These are phyloP conservation scores for Heteropelma amictum DNA, from an alignment of 2,888 invertebrate genomes.

Conservation along the genomic window DNA sequence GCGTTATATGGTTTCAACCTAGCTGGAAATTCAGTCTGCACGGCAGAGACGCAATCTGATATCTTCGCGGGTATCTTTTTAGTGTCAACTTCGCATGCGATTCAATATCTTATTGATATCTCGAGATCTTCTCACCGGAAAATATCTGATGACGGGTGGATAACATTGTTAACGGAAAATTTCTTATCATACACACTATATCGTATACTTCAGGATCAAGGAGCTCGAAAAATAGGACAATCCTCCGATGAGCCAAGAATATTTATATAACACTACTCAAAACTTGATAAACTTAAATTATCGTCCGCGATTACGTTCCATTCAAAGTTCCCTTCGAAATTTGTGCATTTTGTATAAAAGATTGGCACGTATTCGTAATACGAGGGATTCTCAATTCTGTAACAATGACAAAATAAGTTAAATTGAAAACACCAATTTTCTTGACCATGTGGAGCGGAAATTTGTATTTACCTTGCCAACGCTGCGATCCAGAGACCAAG, in stretches of 20 bases:
- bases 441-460: slow-evolving; percentile 42
- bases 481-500: slow-evolving; percentile 13
- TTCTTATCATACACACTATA: no score
- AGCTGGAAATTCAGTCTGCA: not conserved
- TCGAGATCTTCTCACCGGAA: no score
- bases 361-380: slow-evolving; percentile 18
- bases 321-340: not conserved
- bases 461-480: slow-evolving; percentile 40
- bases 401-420: slow-evolving; percentile 29
- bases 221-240: no score
- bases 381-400: slow-evolving; percentile 46
- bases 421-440: slow-evolving; percentile 28
- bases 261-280: no score
- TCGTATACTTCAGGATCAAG: no score
- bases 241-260: no score
- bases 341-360: slow-evolving; percentile 14
- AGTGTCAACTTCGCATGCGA: not conserved
- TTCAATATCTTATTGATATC: no score
- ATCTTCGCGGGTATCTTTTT: not conserved
- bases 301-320: no score
- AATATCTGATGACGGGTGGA: no score
- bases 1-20: slow-evolving; percentile 36
- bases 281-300: not conserved
- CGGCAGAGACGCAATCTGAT: not conserved
- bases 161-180: no score